These are phyloP conservation scores for Neosilurus hyrtlii DNA, from an alignment of 2,797 vertebrate species.

Conservation along the genomic window DNA sequence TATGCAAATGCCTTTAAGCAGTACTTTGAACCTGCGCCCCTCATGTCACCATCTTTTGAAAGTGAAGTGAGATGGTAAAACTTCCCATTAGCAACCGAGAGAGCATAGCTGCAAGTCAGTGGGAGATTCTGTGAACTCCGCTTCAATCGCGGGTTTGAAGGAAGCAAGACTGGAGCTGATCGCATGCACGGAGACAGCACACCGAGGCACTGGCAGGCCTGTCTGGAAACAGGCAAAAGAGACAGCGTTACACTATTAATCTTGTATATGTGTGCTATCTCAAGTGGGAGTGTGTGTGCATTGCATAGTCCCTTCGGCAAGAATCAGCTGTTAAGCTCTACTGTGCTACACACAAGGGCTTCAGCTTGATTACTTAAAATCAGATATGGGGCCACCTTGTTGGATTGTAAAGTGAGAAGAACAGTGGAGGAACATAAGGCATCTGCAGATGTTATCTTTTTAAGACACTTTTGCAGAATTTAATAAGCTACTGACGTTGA, in stretches of 20 bases:
- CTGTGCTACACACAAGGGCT: constrained; percentile 28
- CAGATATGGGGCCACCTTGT: constrained; percentile 9
- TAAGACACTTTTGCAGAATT: neutral
- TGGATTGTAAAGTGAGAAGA: constrained; percentile 25
- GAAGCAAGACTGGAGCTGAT: constrained; percentile 31
- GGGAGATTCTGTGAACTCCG: constrained; percentile 32
- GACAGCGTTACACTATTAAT: neutral
- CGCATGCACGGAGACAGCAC: constrained; percentile 34
- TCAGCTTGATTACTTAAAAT: constrained; percentile 41
- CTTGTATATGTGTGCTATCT: constrained; percentile 30
- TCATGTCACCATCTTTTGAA: constrained; percentile 12
- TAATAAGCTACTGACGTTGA: neutral
- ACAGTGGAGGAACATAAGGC: constrained; percentile 16
- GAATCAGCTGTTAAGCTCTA: constrained; percentile 46
- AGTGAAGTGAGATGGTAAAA: constrained; percentile 29
- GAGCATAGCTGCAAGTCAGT: constrained; percentile 9
- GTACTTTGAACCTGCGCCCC: neutral
- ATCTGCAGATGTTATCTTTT: neutral
- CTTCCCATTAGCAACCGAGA: constrained; percentile 30
- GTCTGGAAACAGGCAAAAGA: constrained; percentile 41
- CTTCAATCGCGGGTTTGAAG: constrained; percentile 36
- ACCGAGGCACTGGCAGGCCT: constrained; percentile 36
- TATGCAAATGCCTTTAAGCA: constrained; percentile 37
- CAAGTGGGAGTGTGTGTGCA: neutral
- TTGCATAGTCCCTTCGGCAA: constrained; percentile 48